These are phyloP conservation scores for Onychorhynchus coronatus DNA, from an alignment of 2,113 vertebrate genomes.

Conservation along the genomic window DNA sequence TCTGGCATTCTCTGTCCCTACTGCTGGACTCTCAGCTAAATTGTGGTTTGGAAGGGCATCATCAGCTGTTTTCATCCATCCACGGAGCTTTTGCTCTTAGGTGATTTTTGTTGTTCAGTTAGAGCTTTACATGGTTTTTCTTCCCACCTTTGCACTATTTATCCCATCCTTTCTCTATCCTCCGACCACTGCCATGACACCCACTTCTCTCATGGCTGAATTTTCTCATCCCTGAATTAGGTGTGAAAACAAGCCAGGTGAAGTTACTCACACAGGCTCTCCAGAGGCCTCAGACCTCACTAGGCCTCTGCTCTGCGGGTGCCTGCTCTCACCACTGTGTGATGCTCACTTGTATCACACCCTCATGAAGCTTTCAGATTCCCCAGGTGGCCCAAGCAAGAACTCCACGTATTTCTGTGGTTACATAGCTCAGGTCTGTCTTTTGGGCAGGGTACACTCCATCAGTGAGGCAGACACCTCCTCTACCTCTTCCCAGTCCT, in stretches of 20 bases:
- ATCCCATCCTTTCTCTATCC: not conserved
- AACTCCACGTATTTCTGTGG: rapidly evolving
- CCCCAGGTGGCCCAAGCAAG: not conserved
- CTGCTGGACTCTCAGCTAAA: not conserved
- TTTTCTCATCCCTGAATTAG: not conserved
- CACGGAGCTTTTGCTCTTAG: not conserved
- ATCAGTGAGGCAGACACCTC: not conserved
- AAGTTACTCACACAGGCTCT: not conserved
- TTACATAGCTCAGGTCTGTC: not conserved
- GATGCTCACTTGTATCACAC: not conserved
- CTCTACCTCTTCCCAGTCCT: not conserved
- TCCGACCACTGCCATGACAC: not conserved
- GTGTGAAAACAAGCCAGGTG: not conserved
- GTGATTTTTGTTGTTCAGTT: not conserved
- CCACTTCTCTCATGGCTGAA: not conserved
- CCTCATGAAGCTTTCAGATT: not conserved
- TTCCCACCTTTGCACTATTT: not conserved
- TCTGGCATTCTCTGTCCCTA: not conserved
- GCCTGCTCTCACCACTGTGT: not conserved
- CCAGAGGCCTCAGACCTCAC: not conserved
- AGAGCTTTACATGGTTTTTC: not conserved
- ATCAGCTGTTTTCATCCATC: not conserved
- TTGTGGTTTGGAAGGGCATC: not conserved
- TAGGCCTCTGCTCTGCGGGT: not conserved
- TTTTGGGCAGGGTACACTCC: not conserved